Evolutionary conservation across 1,140 invertebrate species (phyloP).

Genomic region (Drosophila saltans): DNA sequence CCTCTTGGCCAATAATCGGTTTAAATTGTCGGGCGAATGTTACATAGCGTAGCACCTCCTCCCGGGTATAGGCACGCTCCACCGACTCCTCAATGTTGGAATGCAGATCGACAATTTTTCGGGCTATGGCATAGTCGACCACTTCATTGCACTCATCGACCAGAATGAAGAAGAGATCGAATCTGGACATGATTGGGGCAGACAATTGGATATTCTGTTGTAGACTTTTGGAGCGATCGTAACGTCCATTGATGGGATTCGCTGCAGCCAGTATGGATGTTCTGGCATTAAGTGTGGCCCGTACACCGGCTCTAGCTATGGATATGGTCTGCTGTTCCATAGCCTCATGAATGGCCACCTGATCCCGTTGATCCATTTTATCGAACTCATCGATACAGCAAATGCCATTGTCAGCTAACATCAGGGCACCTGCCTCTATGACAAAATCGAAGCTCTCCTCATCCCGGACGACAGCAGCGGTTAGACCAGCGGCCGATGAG

Average conservation of each 20-base stretch:
- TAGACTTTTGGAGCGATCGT: conserved; percentile 96
- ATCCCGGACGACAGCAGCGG: conserved; percentile 98
- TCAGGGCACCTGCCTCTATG: conserved; percentile 99
- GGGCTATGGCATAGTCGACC: conserved; percentile 97
- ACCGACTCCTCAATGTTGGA: conserved; percentile 90
- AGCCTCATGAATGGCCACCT: conserved; percentile 99
- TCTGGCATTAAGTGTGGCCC: conserved; percentile 98
- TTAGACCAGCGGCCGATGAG: conserved; percentile 98
- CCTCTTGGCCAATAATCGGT: conserved; percentile 94
- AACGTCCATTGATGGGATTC: conserved; percentile 98
- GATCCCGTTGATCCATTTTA: conserved; percentile 99
- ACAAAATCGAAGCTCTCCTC: conserved; percentile 99
- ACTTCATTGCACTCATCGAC: conserved; percentile 98
- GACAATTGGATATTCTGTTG: conserved; percentile 97
- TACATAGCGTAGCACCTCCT: conserved; percentile 97
- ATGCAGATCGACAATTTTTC: conserved; percentile 97
- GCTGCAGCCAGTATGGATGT: conserved; percentile 99
- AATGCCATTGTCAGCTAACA: conserved; percentile 99
- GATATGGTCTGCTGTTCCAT: conserved; percentile 99
- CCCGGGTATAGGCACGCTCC: conserved; percentile 91
- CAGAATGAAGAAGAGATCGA: conserved; percentile 99
- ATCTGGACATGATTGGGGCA: conserved; percentile 99
- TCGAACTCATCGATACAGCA: conserved; percentile 99
- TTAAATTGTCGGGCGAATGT: conserved; percentile 98
- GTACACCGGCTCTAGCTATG: conserved; percentile 98